Base-by-base conservation (phyloP, 2,797 vertebrate genomes). In the Brachyrhaphis roseni region DNA sequence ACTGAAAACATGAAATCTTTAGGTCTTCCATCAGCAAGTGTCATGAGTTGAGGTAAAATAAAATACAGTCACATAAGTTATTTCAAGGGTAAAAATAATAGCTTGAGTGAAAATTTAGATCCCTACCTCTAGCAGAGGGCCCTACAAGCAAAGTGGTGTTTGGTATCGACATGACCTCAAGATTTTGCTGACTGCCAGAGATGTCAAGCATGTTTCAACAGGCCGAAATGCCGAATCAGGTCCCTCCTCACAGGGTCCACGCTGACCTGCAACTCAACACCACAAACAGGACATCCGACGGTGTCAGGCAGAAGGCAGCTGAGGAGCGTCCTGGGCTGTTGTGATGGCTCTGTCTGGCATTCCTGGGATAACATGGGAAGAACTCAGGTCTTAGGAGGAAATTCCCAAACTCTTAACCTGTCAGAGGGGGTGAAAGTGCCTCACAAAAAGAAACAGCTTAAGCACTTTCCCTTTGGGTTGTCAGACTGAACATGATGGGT, bases 221-320 rank as follows among this genome's bases (percentile, higher is more conserved):
- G 84, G 78, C 43, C 31, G 13, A 86, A 90, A 77, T 78, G 86
- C 84, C 39, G 72, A 89, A 78, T 90, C 89, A 84, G 84, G 89
- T 72, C 85, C 84, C 81, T 47, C 47, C 88, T 82, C 53, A 28
- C 47, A 71, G 82, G 75, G 86, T 87, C 80, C 78, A 11, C 31
- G 84, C 89, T 90, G 90, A 91, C 91, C 90, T 91, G 87, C 84
- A 92, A 93, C 89, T 88, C 89, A 92, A 92, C 92, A 90, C 91
- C 78, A 5, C 76, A 84, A 87, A 92, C 86, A 86, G 89, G 92
- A 94, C 93, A 78, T 94, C 92, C 89, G 86, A 91, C 4, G 79
- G 87, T 88, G 88, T 90, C 86, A 78, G 80, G 77, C 87, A 71
- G 82, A 74, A 72, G 66, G 89, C 91, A 91, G 86, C 92, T 84